Evolutionary conservation across 1,140 invertebrate genomes (phyloP), one percentile per base, ranked within the genome.

Genomic region (Bicyclus anynana): DNA sequence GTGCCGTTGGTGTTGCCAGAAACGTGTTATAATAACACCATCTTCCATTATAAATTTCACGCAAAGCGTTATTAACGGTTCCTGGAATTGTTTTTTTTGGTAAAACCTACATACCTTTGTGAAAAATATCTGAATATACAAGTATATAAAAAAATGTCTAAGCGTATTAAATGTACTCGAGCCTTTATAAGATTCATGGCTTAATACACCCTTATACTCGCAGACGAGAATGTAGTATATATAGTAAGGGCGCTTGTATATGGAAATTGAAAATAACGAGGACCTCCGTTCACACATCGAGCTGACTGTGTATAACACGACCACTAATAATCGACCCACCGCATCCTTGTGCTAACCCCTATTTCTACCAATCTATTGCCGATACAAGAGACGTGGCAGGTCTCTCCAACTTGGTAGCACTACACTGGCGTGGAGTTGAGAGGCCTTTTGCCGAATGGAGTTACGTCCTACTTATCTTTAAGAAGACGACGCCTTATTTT

Each of bases 231-330:
- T 65, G 73, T 80, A 55, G 52, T 55, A 77, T 66, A 78, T 55
- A 77, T 66, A 78, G 73, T 69, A 71, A 76, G 76, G 71, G 75
- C 73, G 81, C 70, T 82, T 73, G 74, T 79, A 80, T 80, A 83
- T 81, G 80, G 77, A 86, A 86, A 87, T 87, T 85, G 80, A 84
- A 85, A 87, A 85, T 87, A 87, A 84, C 80, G 82, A 87, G 80
- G 72, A 69, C 74, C 77, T 70, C 75, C 72, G 75, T 83, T 83
- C 80, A 77, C 76, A 79, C 78, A 75, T 73, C 74, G 76, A 72
- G 74, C 74, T 77, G 74, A 72, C 74, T 86, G 74, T 65, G 62
- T 80, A 71, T 65, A 59, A 60, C 60, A 58, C 68, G 66, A 75
- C 79, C 80, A 84, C 61, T 69, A 44, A 53, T 70, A 69, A 73